These are phyloP conservation scores for Palaemon carinicauda DNA, from an alignment of 1,140 invertebrate species.

Conservation along the genomic window DNA sequence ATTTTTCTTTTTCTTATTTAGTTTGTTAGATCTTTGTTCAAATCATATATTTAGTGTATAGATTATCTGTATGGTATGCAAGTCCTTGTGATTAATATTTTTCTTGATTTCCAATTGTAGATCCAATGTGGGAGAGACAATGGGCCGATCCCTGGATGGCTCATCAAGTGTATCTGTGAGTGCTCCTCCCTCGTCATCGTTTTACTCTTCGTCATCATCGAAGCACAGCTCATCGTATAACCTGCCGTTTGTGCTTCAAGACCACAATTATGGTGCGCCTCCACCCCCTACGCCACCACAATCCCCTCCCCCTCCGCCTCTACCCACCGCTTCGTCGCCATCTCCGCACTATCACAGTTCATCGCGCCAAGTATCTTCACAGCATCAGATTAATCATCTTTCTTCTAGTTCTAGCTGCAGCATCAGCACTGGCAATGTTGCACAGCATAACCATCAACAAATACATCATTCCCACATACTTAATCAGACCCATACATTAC, in stretches of 20 bases:
- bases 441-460: conserved; percentile 61
- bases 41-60: too few relatives aligned
- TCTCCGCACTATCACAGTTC: not conserved
- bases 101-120: not conserved
- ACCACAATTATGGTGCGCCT: conserved; percentile 82
- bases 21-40: too few relatives aligned
- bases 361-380: conserved; percentile 63
- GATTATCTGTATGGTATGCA: too few relatives aligned
- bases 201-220: conserved; percentile 67
- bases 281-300: conserved; percentile 72
- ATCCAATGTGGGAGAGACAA: conserved; percentile 41
- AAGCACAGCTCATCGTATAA: conserved; percentile 43
- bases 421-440: conserved; percentile 60
- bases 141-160: conserved; percentile 60
- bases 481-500: conserved; percentile 58
- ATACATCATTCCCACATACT: conserved; percentile 63
- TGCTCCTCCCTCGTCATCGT: conserved; percentile 66
- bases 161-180: conserved; percentile 62
- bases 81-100: not conserved
- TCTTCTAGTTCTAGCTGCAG: not conserved
- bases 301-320: conserved; percentile 60
- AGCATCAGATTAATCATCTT: conserved; percentile 1
- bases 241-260: conserved; percentile 76
- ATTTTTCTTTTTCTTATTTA: too few relatives aligned
- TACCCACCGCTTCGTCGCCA: conserved; percentile 6